A percentile compares a stretch with the other conserved stretches of the same genome.
These are phyloP conservation scores for Thyatira batis DNA, from an alignment of 2,888 invertebrate species.

Conservation along the genomic window DNA sequence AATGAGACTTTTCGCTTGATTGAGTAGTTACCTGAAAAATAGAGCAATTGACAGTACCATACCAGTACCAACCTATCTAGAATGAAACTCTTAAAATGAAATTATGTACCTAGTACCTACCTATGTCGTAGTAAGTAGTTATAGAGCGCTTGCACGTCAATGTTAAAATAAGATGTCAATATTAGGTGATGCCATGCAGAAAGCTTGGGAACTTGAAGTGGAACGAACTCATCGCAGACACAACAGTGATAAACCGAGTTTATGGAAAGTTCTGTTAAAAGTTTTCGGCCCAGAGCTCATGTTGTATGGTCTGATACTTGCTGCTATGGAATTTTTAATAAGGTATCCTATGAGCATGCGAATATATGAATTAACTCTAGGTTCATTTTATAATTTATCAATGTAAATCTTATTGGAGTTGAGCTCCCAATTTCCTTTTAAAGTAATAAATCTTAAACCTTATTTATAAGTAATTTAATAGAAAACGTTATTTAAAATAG, in stretches of 20 bases:
- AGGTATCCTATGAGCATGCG: constrained; percentile 69
- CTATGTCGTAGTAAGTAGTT: too few species aligned
- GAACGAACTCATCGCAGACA: constrained; percentile 31
- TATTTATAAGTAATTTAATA: too few species aligned
- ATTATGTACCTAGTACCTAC: too few species aligned
- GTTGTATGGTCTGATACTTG: constrained; percentile 84
- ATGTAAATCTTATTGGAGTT: too few species aligned
- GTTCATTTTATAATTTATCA: too few species aligned
- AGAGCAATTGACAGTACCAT: too few species aligned
- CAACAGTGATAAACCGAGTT: constrained; percentile 77
- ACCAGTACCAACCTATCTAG: too few species aligned
- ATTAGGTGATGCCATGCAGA: constrained; percentile 84
- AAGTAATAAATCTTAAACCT: too few species aligned
- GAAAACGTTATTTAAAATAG: constrained; percentile 54
- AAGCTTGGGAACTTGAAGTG: constrained; percentile 84
- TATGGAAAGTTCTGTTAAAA: constrained; percentile 81
- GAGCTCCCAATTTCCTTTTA: too few species aligned
- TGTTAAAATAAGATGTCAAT: neutral
- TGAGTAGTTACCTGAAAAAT: too few species aligned
- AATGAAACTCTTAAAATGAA: too few species aligned
- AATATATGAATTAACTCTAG: neutral
- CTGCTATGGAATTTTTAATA: constrained; percentile 83
- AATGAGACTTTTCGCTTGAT: too few species aligned
- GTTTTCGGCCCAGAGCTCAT: constrained; percentile 84
- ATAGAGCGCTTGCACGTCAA: neutral